These are phyloP conservation scores for Colletes latitarsis DNA, from an alignment of 1,140 invertebrate species.

Conservation along the genomic window DNA sequence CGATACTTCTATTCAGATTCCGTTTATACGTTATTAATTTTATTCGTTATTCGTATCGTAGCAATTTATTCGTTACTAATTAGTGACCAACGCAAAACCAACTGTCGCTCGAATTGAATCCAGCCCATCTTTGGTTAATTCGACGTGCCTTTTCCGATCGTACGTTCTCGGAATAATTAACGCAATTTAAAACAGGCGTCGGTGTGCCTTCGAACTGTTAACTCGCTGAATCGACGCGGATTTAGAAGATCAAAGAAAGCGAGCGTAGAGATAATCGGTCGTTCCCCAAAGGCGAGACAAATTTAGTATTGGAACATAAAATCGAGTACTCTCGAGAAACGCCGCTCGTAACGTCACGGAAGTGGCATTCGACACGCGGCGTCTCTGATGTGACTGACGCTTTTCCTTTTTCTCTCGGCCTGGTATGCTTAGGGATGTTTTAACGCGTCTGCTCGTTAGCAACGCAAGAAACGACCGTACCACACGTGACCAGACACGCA, in stretches of 20 bases:
- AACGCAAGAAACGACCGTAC: constrained; percentile 8
- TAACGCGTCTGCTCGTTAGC: constrained; percentile 55
- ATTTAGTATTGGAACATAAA: constrained; percentile 26
- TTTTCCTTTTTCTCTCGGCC: constrained; percentile 6
- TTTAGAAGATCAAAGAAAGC: not conserved
- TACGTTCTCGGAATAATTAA: too few species aligned
- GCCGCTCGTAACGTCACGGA: constrained; percentile 40
- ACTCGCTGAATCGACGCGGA: not conserved
- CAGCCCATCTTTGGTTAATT: too few species aligned
- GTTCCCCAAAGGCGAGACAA: not conserved
- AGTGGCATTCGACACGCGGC: constrained; percentile 12
- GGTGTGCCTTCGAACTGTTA: too few species aligned
- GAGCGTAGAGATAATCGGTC: not conserved
- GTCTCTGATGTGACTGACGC: constrained; percentile 6
- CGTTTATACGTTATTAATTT: too few species aligned
- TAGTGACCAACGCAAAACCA: too few species aligned
- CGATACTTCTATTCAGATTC: not conserved
- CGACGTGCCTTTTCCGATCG: too few species aligned
- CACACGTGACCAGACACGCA: constrained; percentile 21
- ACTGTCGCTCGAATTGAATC: too few species aligned
- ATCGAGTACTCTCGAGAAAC: constrained; percentile 23
- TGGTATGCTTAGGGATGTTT: constrained; percentile 19
- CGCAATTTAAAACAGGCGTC: not conserved
- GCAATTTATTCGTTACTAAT: too few species aligned
- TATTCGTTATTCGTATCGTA: too few species aligned